A percentile compares a stretch with the other conserved stretches of the same genome.
Evolutionary conservation across 30 jellyfish, hydroid and myxozoan genomes (phyloP).

Genomic region (Aurelia coerulea): DNA sequence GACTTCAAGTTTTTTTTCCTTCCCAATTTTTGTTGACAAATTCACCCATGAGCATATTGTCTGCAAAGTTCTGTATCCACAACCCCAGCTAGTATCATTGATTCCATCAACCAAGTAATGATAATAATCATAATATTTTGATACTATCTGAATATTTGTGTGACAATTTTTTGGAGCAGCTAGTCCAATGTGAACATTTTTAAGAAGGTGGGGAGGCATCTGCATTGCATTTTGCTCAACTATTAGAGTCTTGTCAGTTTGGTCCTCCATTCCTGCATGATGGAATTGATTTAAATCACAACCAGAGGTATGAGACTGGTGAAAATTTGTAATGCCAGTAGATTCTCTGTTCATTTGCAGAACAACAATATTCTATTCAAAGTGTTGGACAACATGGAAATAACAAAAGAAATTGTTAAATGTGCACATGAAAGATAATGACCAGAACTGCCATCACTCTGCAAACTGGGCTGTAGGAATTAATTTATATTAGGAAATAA

Average conservation of each 20-base stretch:
- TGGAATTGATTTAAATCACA: too few relatives aligned
- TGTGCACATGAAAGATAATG: too few relatives aligned
- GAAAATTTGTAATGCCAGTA: too few relatives aligned
- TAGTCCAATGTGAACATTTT: slow-evolving; percentile 39
- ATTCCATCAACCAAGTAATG: slow-evolving; percentile 69
- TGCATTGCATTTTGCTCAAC: not conserved
- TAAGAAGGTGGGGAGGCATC: not conserved
- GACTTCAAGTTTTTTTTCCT: not conserved
- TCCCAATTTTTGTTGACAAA: slow-evolving; percentile 30
- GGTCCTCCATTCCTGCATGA: too few relatives aligned
- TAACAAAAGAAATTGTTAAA: too few relatives aligned
- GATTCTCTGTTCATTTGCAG: too few relatives aligned
- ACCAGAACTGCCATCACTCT: too few relatives aligned
- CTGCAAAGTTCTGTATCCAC: slow-evolving; percentile 85
- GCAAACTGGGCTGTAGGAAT: too few relatives aligned
- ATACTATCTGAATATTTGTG: not conserved
- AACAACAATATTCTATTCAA: too few relatives aligned
- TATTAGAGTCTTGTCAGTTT: not conserved
- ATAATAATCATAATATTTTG: slow-evolving; percentile 33
- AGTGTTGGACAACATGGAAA: too few relatives aligned
- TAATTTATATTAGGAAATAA: too few relatives aligned
- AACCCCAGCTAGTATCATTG: slow-evolving; percentile 87
- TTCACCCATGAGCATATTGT: slow-evolving; percentile 79
- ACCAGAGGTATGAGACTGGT: too few relatives aligned
- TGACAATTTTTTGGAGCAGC: slow-evolving; percentile 6